These are phyloP conservation scores for Dermolepida albohirtum DNA, from an alignment of 2,888 invertebrate species.

Conservation along the genomic window DNA sequence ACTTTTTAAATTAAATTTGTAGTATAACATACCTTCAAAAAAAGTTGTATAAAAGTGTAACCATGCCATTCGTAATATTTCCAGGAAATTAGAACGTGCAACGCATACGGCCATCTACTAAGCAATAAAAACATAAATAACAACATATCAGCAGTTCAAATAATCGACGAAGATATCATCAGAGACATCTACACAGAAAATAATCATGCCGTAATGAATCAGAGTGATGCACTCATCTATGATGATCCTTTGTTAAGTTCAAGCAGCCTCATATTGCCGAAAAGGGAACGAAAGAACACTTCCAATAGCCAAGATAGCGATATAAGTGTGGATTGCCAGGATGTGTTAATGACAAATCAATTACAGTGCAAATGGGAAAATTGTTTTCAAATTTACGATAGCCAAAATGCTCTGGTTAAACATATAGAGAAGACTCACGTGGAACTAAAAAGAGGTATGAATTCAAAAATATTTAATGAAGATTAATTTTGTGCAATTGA, in stretches of 20 bases:
- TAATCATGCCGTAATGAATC: constrained; percentile 65
- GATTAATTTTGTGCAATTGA: neutral
- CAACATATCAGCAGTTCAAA: constrained; percentile 47
- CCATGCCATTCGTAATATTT: neutral
- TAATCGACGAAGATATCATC: constrained; percentile 34
- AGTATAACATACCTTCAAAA: too few species aligned
- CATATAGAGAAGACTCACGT: constrained; percentile 91
- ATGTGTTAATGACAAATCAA: constrained; percentile 49
- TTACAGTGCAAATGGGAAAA: constrained; percentile 86
- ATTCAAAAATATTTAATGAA: constrained; percentile 15
- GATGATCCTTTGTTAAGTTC: constrained; percentile 59
- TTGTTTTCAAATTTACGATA: constrained; percentile 83
- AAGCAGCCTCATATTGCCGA: constrained; percentile 48
- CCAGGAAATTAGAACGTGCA: constrained; percentile 40
- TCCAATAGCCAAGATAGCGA: constrained; percentile 30
- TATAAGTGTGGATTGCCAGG: constrained; percentile 37
- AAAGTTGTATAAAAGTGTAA: too few species aligned
- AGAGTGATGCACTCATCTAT: constrained; percentile 63
- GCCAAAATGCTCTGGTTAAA: constrained; percentile 82
- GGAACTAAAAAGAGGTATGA: constrained; percentile 78
- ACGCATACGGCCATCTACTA: constrained; percentile 58
- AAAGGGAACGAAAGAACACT: constrained; percentile 43
- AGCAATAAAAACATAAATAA: constrained; percentile 54
- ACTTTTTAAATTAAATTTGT: too few species aligned
- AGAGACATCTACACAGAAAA: constrained; percentile 42